phyloP scores from a whole-genome alignment of 2,797 vertebrate genomes.

The Buphagus erythrorhynchus region DNA sequence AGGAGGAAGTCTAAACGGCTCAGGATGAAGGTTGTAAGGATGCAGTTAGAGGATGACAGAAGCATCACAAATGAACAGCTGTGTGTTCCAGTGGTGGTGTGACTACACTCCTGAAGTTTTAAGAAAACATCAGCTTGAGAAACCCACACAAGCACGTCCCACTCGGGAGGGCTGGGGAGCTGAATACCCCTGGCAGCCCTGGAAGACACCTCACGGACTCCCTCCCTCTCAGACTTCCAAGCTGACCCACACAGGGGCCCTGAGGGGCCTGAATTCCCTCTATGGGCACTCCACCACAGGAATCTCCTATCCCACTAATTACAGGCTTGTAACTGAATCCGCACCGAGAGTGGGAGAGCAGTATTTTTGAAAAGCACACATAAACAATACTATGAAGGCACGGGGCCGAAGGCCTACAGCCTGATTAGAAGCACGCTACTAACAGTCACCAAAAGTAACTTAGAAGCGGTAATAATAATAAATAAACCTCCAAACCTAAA shows the following conservation, averaged over 20 bases:
- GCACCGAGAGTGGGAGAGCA: neutral
- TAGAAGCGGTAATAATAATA: rapidly evolving
- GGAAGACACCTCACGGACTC: neutral
- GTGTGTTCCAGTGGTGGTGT: rapidly evolving
- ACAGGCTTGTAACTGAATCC: neutral
- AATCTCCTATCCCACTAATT: neutral
- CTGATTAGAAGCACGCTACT: neutral
- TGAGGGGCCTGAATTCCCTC: neutral
- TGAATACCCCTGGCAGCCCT: neutral
- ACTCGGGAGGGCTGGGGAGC: neutral
- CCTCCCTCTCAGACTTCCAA: neutral
- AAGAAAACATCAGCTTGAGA: neutral
- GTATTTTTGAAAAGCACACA: neutral
- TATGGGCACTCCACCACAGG: neutral
- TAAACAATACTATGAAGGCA: neutral
- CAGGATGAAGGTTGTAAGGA: neutral
- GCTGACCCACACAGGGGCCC: neutral
- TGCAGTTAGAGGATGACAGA: neutral
- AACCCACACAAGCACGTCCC: rapidly evolving
- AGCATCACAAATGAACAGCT: neutral
- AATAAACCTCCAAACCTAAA: neutral
- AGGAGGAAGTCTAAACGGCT: neutral
- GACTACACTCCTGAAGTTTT: rapidly evolving
- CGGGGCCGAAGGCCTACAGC: neutral
- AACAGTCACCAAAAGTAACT: neutral